Evolutionary conservation across 2,797 vertebrate species (phyloP).

Genomic region (Zenarchopterus dispar): DNA sequence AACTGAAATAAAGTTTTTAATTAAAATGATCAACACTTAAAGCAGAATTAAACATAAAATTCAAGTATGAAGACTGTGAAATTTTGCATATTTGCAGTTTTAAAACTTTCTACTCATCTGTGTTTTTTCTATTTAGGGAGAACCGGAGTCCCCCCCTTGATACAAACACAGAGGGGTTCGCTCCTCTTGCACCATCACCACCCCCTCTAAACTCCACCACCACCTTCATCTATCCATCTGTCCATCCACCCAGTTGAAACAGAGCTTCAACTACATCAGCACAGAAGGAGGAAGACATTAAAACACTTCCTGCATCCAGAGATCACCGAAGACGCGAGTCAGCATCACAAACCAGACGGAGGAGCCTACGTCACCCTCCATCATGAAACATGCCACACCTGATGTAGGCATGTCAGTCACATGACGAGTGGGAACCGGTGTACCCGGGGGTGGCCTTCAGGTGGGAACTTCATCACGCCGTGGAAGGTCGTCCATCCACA

Average conservation of each 20-base stretch:
- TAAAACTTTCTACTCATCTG: slow-evolving; percentile 8
- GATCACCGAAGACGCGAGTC: no score
- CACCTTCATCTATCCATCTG: slow-evolving; percentile 16
- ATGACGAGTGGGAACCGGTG: background rate
- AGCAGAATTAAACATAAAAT: no score
- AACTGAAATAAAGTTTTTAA: no score
- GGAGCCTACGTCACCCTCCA: no score
- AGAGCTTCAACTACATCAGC: background rate
- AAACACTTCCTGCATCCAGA: no score
- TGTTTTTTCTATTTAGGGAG: slow-evolving; percentile 61
- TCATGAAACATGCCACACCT: background rate
- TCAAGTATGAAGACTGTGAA: background rate
- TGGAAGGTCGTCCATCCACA: slow-evolving; percentile 12
- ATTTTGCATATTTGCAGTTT: background rate
- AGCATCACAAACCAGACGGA: no score
- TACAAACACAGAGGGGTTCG: background rate
- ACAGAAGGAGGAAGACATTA: slow-evolving; percentile 22
- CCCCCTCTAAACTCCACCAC: slow-evolving; percentile 21
- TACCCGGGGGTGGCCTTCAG: slow-evolving; percentile 16
- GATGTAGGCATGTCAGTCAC: background rate
- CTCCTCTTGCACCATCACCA: slow-evolving; percentile 51
- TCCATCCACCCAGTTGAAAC: background rate
- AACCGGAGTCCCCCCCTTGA: slow-evolving; percentile 14
- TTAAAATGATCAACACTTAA: no score
- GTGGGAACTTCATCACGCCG: slow-evolving; percentile 14